Base-by-base conservation (phyloP, 2,113 vertebrate genomes). In the Bombycilla garrulus region DNA sequence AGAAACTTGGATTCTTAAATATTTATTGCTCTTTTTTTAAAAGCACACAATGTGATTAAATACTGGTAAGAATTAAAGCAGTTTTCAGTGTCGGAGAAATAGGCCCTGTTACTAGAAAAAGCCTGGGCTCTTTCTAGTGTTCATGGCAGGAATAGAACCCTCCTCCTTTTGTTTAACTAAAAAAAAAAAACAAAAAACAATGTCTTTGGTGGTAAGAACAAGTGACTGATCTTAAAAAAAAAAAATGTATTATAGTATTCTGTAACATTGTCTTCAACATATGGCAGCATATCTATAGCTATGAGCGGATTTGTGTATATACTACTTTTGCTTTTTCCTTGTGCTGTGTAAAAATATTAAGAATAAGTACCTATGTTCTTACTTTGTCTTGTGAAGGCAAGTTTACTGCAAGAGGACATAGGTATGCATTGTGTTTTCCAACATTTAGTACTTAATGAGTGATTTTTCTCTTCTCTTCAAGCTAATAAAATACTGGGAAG, bases 401-500 rank as follows among this genome's bases (percentile, higher is more conserved):
- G 38, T 79, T 67, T 74, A 71, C 29, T 12, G 7, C 35, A 74
- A 28, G 25, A 88, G 11, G 9, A 70, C 19, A 31, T 72, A 67
- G 5, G 22, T 90, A 20, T 88, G 8, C 80, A 36, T 71, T 74
- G 29, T 72, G 5, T 61, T 87, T 91, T 84, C 36, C 40, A 84
- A 6, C 4, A 36, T 84, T 56, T 71, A 9, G 19, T 71, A 56
- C 8, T 66, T 93, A 92, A 51, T 44, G 40, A 35, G 66, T 69
- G 70, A 53, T 45, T 81, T 76, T 95, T 93, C 12, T 20, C 51
- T 96, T 85, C 94, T 84, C 84, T 95, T 95, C 51, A 97, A 99
- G 99, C 98, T 99, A 89, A 99, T 99, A 96, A 99, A 99, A 97
- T 99, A 99, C 95, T 99, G 99, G 99, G 99, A 99, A 90, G 99